A percentile compares a stretch with the other conserved stretches of the same genome.
Conservation (phyloP, 1,140 invertebrate genomes). For the Parapsyche elsis region DNA sequence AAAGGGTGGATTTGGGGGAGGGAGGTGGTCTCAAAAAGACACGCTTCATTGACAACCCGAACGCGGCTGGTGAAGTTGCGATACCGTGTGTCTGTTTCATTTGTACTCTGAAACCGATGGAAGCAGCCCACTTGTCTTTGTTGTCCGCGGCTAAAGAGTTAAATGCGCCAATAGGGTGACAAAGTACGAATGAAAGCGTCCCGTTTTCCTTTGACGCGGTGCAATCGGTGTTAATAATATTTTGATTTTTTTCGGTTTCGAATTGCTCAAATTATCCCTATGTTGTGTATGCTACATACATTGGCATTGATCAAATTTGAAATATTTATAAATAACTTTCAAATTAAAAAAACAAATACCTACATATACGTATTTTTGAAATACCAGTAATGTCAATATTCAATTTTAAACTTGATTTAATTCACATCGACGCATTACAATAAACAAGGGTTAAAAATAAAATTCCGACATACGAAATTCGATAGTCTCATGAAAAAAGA, state of each 20-base stretch:
- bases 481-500: neutral
- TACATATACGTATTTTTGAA: too few species aligned
- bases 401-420: too few species aligned
- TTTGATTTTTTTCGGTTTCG: neutral
- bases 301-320: too few species aligned
- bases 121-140: neutral
- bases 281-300: too few species aligned
- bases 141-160: neutral
- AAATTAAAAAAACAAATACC: too few species aligned
- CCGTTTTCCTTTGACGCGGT: neutral
- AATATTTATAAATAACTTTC: too few species aligned
- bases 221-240: constrained; percentile 4
- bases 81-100: constrained; percentile 42
- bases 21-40: too few species aligned
- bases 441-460: neutral
- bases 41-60: constrained; percentile 45
- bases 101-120: constrained; percentile 19
- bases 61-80: constrained; percentile 31
- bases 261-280: too few species aligned
- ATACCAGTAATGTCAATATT: too few species aligned
- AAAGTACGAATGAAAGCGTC: too few species aligned
- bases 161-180: neutral
- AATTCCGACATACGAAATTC: neutral
- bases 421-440: neutral
- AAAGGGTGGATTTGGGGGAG: too few species aligned